Base-by-base conservation (phyloP, 2,113 vertebrate species). In the western clawed frog (Xenopus tropicalis) region DNA sequence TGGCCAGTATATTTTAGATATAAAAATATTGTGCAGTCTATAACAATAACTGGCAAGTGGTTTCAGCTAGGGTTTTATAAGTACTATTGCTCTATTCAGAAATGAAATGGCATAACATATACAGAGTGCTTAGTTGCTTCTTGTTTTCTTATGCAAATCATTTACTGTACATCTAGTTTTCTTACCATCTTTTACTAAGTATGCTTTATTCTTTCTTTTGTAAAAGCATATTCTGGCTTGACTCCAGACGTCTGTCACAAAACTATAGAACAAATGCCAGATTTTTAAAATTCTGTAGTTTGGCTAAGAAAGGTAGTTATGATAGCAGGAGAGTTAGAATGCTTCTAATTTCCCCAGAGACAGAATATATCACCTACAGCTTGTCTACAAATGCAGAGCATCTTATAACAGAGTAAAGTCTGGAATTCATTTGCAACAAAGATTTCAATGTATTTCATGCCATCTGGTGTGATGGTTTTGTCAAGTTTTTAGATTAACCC, bases 231-330 rank as follows among this genome's bases (percentile, higher is more conserved):
- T 68, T 22, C 51, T 17, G 67, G 71, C 65, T 48, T 13, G 2
- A 61, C 23, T 74, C 65, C 17, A 61, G 71, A 69, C 4, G 78
- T 48, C 44, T 69, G 58, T 17, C 22, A 52, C 1, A 56, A 37
- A 59, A 0, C 11, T 51, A 1, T 58, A 51, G 20, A 77, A 17
- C 22, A 14, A 73, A 61, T 43, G 61, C 0, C 0, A 61, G n/a
- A 48, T 63, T 72, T 52, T 54, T 72, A 77, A 4, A 4, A 74
- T 4, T 74, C 56, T 61, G 65, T 56, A 11, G 66, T 9, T 74
- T 79, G 66, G 46, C 58, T 77, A 21, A 51, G 61, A 59, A 1
- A 70, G 72, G 75, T 62, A 77, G 75, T 62, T 74, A 59, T 70
- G 14, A 71, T 64, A 71, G 62, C 43, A 69, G 29, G 10, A 51